Conservation (phyloP, 2,113 vertebrate genomes). For the Cottus gobio region DNA sequence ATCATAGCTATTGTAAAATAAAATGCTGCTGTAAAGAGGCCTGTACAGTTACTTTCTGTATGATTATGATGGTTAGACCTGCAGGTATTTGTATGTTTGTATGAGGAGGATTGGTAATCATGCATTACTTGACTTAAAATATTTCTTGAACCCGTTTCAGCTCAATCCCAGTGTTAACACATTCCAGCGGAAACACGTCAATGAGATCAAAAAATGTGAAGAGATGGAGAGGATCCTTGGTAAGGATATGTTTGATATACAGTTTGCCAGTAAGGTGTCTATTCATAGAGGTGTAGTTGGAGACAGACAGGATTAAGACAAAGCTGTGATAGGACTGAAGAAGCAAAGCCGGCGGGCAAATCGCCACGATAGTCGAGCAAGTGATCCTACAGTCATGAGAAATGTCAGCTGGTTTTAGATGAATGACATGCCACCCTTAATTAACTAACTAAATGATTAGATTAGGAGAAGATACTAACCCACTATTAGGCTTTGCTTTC, state of each 20-base stretch:
- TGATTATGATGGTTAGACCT: not conserved
- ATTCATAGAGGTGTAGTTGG: not conserved
- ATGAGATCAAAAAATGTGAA: constrained; percentile 97
- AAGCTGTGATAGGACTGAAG: not conserved
- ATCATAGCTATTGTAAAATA: not conserved
- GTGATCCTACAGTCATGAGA: constrained; percentile 54
- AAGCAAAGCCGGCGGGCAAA: constrained; percentile 1
- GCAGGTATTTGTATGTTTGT: not conserved
- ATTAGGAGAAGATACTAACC: constrained; percentile 28
- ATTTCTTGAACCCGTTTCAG: constrained; percentile 77
- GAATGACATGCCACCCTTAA: constrained; percentile 25
- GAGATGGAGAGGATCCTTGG: constrained; percentile 97
- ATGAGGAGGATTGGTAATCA: not conserved
- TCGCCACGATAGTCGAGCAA: constrained; percentile 7
- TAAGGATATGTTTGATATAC: constrained; percentile 69
- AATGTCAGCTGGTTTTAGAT: constrained; percentile 61
- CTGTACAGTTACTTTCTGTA: not conserved
- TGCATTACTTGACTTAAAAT: not conserved
- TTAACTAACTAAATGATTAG: constrained; percentile 39
- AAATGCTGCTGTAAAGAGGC: not conserved
- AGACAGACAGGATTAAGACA: not conserved
- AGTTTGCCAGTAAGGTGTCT: not conserved
- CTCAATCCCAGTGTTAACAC: constrained; percentile 93
- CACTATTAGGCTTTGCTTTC: constrained; percentile 1
- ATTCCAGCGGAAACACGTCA: constrained; percentile 96